These are phyloP conservation scores for Wasmannia auropunctata DNA, from an alignment of 1,140 invertebrate species.

Conservation along the genomic window DNA sequence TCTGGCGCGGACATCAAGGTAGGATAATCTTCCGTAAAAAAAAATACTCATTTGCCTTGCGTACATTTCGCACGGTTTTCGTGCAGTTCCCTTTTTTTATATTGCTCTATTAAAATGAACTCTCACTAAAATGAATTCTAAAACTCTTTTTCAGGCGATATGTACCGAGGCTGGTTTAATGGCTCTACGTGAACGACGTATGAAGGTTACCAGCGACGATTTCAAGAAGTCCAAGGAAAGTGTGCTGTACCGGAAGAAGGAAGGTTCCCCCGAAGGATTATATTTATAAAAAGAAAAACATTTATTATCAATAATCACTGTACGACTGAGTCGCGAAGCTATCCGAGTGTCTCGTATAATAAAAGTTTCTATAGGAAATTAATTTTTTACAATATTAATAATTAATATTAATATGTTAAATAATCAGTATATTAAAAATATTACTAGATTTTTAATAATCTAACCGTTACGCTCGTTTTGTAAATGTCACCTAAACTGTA, in stretches of 20 bases:
- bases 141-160: constrained; percentile 97
- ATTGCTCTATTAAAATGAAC: constrained; percentile 13
- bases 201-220: constrained; percentile 99
- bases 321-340: constrained; percentile 36
- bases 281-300: constrained; percentile 92
- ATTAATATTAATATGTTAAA: no score
- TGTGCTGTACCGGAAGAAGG: constrained; percentile 99
- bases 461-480: background rate
- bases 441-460: background rate
- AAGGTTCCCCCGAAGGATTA: constrained; percentile 99
- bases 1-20: constrained; percentile 97
- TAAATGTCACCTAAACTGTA: background rate
- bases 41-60: constrained; percentile 7
- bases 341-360: constrained; percentile 45
- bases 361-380: constrained; percentile 50
- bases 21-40: constrained; percentile 54
- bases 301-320: constrained; percentile 34
- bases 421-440: background rate
- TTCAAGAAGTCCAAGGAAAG: constrained; percentile 99
- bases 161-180: constrained; percentile 99
- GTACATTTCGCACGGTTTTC: background rate
- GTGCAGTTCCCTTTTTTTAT: background rate
- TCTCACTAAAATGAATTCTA: no score
- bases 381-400: constrained; percentile 35
- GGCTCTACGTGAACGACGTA: constrained; percentile 98